Evolutionary conservation across 2,113 vertebrate species (phyloP), one percentile per base, ranked within the genome.

Genomic region (Chamaetylas fuelleborni): DNA sequence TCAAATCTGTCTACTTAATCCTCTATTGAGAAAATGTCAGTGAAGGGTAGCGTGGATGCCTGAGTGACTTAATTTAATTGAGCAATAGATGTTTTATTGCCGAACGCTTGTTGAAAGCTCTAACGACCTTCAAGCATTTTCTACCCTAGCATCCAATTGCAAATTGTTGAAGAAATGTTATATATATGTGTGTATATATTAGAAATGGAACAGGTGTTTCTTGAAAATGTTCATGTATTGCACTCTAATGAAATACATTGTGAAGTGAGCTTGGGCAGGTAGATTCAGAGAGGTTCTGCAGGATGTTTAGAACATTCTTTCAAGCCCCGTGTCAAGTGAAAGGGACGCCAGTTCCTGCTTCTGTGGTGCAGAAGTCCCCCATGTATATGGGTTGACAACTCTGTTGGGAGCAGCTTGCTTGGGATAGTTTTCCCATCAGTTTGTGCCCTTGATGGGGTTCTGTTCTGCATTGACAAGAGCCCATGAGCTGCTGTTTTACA

Each of bases 21-120:
- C 61, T 95, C 65, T 95, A 43, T 91, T 96, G 96, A 93, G 90
- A 93, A 97, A 79, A 94, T 92, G 95, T 93, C 94, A 91, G 80
- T 86, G 72, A 93, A 86, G 87, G 93, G 90, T 92, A 91, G 51
- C 25, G 2, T 78, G 69, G 90, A 94, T 83, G 82, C 76, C 90
- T 84, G 72, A 96, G 88, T 65, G 88, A 79, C 86, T 95, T 95
- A 72, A 83, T 90, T 97, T 96, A 96, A 94, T 90, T 90, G 92
- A 96, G 90, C 92, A 90, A 91, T 88, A 83, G 65, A 58, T 78
- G 42, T 81, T 90, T 76, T 90, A 90, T 90, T 84, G 42, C 48
- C 65, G 56, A 71, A 62, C 72, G 40, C 69, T 88, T 81, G 56
- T 74, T 92, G 81, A 92, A 95, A 88, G 31, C 72, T 84, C 79